Percentiles rank a stretch among this genome's conserved stretches.
Evolutionary conservation across 2,888 invertebrate genomes (phyloP).

Genomic region (Muscina levida): DNA sequence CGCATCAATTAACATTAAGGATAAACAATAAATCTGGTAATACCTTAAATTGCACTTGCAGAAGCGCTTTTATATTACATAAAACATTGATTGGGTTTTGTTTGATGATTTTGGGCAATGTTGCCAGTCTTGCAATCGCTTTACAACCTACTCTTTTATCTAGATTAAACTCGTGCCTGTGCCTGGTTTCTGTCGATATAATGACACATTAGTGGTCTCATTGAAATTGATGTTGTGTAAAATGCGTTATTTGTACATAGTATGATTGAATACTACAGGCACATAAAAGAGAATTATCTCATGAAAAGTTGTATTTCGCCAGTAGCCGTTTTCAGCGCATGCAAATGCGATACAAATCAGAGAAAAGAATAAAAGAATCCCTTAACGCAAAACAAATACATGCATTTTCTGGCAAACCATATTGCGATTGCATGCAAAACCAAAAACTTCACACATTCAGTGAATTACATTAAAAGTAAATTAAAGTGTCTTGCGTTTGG

Average conservation of each 20-base stretch:
- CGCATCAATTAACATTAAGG: too few species aligned
- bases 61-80: too few species aligned
- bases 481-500: too few species aligned
- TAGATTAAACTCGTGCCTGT: background rate
- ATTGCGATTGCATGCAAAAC: slow-evolving; percentile 71
- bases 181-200: slow-evolving; percentile 26
- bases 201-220: slow-evolving; percentile 40
- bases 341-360: slow-evolving; percentile 31
- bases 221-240: slow-evolving; percentile 40
- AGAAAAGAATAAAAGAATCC: slow-evolving; percentile 48
- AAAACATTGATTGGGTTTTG: too few species aligned
- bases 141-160: background rate
- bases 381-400: slow-evolving; percentile 68
- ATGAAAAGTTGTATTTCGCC: slow-evolving; percentile 16
- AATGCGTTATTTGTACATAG: slow-evolving; percentile 34
- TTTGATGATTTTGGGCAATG: too few species aligned
- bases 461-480: slow-evolving; percentile 62
- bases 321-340: slow-evolving; percentile 1
- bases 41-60: too few species aligned
- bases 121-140: too few species aligned
- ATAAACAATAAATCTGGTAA: too few species aligned
- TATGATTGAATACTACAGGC: slow-evolving; percentile 22
- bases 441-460: slow-evolving; percentile 73
- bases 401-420: slow-evolving; percentile 73
- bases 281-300: slow-evolving; percentile 19